Evolutionary conservation across 2,888 invertebrate genomes (phyloP), one percentile per base, ranked within the genome.

Genomic region (Temnothorax unifasciatus): DNA sequence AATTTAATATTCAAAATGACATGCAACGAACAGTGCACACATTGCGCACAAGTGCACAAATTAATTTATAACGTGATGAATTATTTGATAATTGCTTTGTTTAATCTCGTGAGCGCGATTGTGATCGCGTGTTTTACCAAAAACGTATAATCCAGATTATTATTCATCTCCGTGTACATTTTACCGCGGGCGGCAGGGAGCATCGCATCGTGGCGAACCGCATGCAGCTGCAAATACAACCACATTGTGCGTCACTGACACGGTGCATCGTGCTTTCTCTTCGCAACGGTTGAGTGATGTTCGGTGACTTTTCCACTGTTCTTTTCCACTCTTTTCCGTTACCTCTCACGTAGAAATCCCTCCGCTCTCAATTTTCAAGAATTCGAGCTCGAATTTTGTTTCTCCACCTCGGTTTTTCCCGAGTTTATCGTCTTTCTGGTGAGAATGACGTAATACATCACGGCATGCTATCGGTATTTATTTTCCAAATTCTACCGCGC

Each of bases 401-500:
- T 64, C 29, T 57, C 47, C 15, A 50, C 25, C 71, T 57, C 25
- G 34, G 15, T 47, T 34, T 59, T 63, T 25, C 29, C 15, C 5
- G 25, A 34, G 21, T 59, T 50, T 59, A 47, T 61, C 41, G 29
- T 76, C 29, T 68, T 57, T 29, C 50, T 44, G 50, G 57, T 59
- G 73, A 66, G 57, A 82, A 57, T 34, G 69, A 68, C 47, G 83
- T 87, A 87, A 92, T 91, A 87, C 86, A 91, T 91, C 91, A 90
- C 86, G 84, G 79, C 71, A 79, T 47, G 59, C 38, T 59, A 85
- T 63, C 64, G 85, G 86, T 87, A 68, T 89, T 90, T 91, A 91
- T 90, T 92, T 92, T 87, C 90, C 87, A 91, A 92, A 92, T 91
- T 93, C 86, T 82, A 59, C 34, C 13, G 29, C 64, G 52, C 9